A percentile compares a stretch with the other conserved stretches of the same genome.
phyloP scores from a whole-genome alignment of 2,888 invertebrate species.

The Patella pellucida region DNA sequence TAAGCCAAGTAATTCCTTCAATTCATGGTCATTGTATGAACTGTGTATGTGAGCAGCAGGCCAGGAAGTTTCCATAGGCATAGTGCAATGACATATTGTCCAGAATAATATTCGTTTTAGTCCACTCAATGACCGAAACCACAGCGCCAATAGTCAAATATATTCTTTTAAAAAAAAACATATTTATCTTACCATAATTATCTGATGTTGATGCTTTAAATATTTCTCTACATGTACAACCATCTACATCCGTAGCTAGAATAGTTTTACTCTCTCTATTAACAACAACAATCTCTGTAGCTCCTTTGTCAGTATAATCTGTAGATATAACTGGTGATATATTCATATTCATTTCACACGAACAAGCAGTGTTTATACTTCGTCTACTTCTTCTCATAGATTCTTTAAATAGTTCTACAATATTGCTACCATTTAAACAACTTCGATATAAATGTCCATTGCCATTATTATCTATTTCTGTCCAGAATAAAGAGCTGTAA shows the following conservation, averaged over 20 bases:
- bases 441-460: constrained; percentile 28
- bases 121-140: neutral
- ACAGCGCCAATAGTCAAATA: neutral
- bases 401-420: constrained; percentile 22
- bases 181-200: constrained; percentile 30
- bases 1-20: no score
- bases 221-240: constrained; percentile 47
- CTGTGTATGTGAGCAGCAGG: no score
- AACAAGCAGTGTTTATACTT: constrained; percentile 72
- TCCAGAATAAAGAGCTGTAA: constrained; percentile 57
- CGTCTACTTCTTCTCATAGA: neutral
- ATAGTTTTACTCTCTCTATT: constrained; percentile 41
- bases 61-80: no score
- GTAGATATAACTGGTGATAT: constrained; percentile 79
- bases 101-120: no score
- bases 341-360: constrained; percentile 73
- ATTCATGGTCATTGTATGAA: no score
- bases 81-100: no score
- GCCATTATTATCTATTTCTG: constrained; percentile 40
- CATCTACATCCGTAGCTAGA: constrained; percentile 49
- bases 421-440: constrained; percentile 28
- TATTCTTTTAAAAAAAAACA: neutral
- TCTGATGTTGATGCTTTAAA: constrained; percentile 24
- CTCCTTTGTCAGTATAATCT: constrained; percentile 76
- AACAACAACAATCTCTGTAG: constrained; percentile 51